Evolutionary conservation across 2,113 vertebrate species (phyloP), one percentile per base, ranked within the genome.

Genomic region (Puma concolor): DNA sequence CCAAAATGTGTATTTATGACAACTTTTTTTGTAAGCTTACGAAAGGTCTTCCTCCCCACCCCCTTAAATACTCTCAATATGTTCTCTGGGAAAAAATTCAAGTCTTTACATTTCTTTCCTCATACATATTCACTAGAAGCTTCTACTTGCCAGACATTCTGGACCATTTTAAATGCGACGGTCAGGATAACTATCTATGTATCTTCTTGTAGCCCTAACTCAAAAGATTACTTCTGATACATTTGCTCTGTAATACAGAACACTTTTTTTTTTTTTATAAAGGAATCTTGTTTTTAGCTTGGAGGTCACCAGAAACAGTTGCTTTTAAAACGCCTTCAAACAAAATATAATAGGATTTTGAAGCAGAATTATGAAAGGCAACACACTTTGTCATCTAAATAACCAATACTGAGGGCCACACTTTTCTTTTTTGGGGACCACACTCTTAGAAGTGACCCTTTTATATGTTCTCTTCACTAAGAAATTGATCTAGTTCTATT

Each of bases 221-320:
- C 33, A 90, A 69, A 85, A 80, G 48, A 50, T 33, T 90, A 54
- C 5, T 74, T 90, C 74, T 81, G 76, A 95, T 52, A 80, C 94
- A 93, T 91, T 93, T 94, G 27, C 41, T 94, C 50, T 95, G 21
- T 85, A 77, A 80, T 93, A 52, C 41, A 94, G 69, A 95, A 76
- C 69, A 74, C 1, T 3, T 83, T 89, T 92, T 93, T 92, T 93
- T 83, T 82, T 93, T 83, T 82, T 23, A 64, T 91, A 88, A 95
- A 88, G 15, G 33, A 10, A 84, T 66, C 12, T 33, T 93, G 8
- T 91, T 95, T 90, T 52, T 91, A 95, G 69, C 88, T 96, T 81
- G 79, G 88, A 82, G 50, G 41, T 85, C 88, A 92, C 74, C 57
- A 95, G 76, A 97, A 95, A 90, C n/a, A 76, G 92, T 85, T 93